These are phyloP conservation scores for Poecile atricapillus DNA, from an alignment of 2,113 vertebrate species.

Conservation along the genomic window DNA sequence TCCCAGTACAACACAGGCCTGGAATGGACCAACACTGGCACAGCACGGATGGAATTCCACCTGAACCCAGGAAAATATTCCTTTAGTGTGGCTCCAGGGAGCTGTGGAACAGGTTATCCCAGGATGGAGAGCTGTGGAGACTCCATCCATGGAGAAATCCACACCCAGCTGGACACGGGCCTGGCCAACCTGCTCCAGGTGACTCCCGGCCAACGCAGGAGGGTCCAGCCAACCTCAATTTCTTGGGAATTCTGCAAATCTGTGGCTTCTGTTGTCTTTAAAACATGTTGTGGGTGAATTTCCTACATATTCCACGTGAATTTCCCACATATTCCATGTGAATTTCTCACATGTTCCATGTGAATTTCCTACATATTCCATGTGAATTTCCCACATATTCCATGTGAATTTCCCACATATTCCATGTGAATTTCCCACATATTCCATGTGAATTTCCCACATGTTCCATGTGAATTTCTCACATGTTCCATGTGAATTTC, in stretches of 20 bases:
- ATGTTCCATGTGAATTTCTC: not conserved
- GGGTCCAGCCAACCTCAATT: not conserved
- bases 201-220: accelerated
- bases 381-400: not conserved
- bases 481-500: not conserved
- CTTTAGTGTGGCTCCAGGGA: no score
- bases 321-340: not conserved
- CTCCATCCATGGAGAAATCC: not conserved
- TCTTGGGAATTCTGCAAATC: accelerated
- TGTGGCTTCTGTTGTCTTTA: accelerated
- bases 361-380: accelerated
- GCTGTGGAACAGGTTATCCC: not conserved
- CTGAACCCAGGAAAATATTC: accelerated
- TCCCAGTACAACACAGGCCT: not conserved
- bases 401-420: not conserved
- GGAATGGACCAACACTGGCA: not conserved
- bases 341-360: accelerated
- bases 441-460: not conserved
- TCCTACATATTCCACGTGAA: not conserved
- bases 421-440: not conserved
- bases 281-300: accelerated
- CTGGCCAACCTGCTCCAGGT: not conserved
- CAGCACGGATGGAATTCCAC: not conserved
- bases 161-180: not conserved
- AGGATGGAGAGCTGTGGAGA: not conserved